Evolutionary conservation across 2,113 vertebrate species (phyloP), one percentile per base, ranked within the genome.

Genomic region (Zosterops hypoxanthus): DNA sequence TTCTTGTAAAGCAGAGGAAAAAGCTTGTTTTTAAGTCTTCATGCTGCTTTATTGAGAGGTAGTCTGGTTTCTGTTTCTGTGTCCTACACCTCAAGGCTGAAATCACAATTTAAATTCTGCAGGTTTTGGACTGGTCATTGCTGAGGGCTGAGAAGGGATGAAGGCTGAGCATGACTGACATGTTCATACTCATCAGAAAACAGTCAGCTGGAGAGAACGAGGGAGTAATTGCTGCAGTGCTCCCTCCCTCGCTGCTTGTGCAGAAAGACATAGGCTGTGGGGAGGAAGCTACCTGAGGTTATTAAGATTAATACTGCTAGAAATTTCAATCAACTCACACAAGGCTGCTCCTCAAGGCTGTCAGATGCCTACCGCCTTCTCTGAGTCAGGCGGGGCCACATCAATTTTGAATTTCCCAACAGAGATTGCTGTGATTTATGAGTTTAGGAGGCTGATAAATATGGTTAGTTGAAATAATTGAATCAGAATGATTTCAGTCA

Each of bases 281-380:
- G 59, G 82, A 88, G 87, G 93, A 95, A 93, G 90, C 90, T 95
- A 95, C 90, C 94, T 95, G 90, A 95, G 90, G 95, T 96, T 97
- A 97, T 97, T 93, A 96, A 96, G 94, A 97, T 97, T 96, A 96
- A 95, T 96, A 92, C 91, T 88, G 92, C 94, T 88, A 44, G 90
- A 96, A 95, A 96, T 96, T 97, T 91, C 94, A 97, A 92, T 97
- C 94, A 93, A 0, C 93, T 95, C 71, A 34, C 92, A 91, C 93
- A 95, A 96, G 95, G 82, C 92, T 97, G 93, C 91, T 92, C 66
- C 85, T 96, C 85, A 96, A 94, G 93, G 93, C 94, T 97, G 91
- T 95, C 95, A 94, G 78, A 77, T 92, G 90, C 94, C 90, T 94
- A 50, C 94, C 34, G 82, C 84, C 82, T 94, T 90, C 85, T 86